Conservation (phyloP, 2,888 invertebrate genomes). For the Zaprionus bogoriensis region DNA sequence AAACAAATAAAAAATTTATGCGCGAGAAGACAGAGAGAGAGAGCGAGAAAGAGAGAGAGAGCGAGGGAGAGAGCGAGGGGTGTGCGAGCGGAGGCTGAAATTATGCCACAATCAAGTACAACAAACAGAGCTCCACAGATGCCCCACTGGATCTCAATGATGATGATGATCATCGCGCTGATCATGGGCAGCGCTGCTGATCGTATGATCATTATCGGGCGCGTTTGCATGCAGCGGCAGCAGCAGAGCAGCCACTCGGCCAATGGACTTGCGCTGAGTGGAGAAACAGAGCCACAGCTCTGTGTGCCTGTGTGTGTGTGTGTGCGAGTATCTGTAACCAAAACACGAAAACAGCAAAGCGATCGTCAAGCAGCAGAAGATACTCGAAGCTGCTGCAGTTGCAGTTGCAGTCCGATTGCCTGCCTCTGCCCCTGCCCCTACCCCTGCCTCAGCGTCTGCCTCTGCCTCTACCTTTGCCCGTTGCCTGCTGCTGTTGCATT, state of each 20-base stretch:
- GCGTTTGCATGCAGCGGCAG: slow-evolving; percentile 58
- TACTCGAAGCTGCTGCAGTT: slow-evolving; percentile 57
- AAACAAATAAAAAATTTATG: slow-evolving; percentile 79
- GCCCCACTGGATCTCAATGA: slow-evolving; percentile 28
- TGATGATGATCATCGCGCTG: slow-evolving; percentile 9
- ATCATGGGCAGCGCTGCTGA: slow-evolving; percentile 20
- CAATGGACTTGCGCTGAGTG: slow-evolving; percentile 38
- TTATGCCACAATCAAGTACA: slow-evolving; percentile 80
- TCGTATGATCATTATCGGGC: slow-evolving; percentile 54
- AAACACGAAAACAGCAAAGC: slow-evolving; percentile 21
- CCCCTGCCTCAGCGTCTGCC: slow-evolving; percentile 6
- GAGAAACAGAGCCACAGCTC: slow-evolving; percentile 4
- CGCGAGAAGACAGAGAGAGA: slow-evolving; percentile 25
- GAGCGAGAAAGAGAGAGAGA: neutral
- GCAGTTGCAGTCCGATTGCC: slow-evolving; percentile 40
- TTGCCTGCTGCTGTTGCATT: slow-evolving; percentile 62
- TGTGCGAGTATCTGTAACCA: slow-evolving; percentile 26
- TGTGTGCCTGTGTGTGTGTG: neutral
- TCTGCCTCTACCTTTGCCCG: slow-evolving; percentile 8
- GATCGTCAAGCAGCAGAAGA: slow-evolving; percentile 49
- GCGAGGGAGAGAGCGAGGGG: neutral
- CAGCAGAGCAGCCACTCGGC: slow-evolving; percentile 33
- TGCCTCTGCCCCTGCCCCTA: too few relatives aligned
- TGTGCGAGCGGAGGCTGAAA: slow-evolving; percentile 59
- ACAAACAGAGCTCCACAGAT: slow-evolving; percentile 43